Evolutionary conservation across 1,140 invertebrate genomes (phyloP).

Genomic region (Scaptomyza graminum): DNA sequence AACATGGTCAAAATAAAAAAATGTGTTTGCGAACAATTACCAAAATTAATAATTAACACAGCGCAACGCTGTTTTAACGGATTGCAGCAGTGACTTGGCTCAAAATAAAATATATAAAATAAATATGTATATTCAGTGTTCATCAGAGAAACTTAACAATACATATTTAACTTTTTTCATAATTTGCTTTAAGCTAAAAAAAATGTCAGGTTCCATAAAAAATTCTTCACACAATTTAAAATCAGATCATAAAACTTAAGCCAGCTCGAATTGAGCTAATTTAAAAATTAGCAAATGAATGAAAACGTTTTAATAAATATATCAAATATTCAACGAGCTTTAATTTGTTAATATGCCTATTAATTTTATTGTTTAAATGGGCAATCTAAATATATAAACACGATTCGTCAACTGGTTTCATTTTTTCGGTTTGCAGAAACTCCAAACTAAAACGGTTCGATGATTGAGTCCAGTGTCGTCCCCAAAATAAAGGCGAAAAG

Average conservation of each 20-base stretch:
- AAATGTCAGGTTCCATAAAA: background rate
- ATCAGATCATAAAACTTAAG: constrained; percentile 3
- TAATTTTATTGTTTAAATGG: background rate
- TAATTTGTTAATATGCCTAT: constrained; percentile 4
- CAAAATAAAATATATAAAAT: background rate
- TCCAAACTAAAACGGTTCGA: constrained; percentile 53
- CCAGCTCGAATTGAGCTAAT: constrained; percentile 6
- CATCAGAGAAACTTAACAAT: background rate
- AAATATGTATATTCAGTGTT: constrained; percentile 1
- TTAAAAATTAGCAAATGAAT: constrained; percentile 13
- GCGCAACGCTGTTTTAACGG: constrained; percentile 5
- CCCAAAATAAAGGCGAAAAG: constrained; percentile 51
- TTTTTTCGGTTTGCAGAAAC: constrained; percentile 57
- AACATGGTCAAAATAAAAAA: constrained; percentile 17
- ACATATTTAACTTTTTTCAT: background rate
- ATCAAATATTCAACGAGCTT: background rate
- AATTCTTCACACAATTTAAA: background rate
- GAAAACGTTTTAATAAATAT: constrained; percentile 9
- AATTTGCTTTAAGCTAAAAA: background rate
- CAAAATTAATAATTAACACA: constrained; percentile 42
- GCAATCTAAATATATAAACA: background rate
- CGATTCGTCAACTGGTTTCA: constrained; percentile 23
- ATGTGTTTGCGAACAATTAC: constrained; percentile 34
- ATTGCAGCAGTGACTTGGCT: constrained; percentile 5
- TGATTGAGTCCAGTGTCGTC: constrained; percentile 51